These are phyloP conservation scores for Lamprotornis superbus DNA, from an alignment of 2,113 vertebrate species.

Conservation along the genomic window DNA sequence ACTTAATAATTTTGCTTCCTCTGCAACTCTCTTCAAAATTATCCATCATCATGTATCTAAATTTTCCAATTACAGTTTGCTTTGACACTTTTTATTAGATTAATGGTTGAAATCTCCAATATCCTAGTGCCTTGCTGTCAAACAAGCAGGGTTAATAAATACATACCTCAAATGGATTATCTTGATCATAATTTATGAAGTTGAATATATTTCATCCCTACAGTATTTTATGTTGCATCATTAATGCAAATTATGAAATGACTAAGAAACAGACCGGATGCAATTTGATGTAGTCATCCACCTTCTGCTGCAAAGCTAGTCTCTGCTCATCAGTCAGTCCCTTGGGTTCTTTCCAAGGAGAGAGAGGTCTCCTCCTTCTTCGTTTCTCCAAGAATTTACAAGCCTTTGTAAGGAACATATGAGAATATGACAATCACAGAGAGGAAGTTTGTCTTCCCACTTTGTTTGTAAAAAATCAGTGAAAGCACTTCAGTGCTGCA, in stretches of 20 bases:
- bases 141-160: neutral
- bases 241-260: slow-evolving; percentile 43
- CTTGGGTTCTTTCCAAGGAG: slow-evolving; percentile 76
- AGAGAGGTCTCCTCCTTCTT: slow-evolving; percentile 58
- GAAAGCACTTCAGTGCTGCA: neutral
- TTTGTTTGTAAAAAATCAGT: neutral
- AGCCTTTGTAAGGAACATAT: slow-evolving; percentile 67
- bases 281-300: slow-evolving; percentile 81
- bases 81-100: slow-evolving; percentile 38
- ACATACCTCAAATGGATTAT: neutral
- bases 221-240: slow-evolving; percentile 15
- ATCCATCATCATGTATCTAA: neutral
- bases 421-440: neutral
- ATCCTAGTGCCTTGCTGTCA: neutral
- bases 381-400: slow-evolving; percentile 80
- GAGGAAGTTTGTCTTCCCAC: neutral
- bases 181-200: slow-evolving; percentile 3
- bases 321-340: slow-evolving; percentile 81
- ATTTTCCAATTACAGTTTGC: slow-evolving; percentile 31
- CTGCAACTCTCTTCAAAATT: slow-evolving; percentile 4
- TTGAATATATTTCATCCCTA: slow-evolving; percentile 11
- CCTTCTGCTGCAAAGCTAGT: slow-evolving; percentile 80
- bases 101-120: slow-evolving; percentile 10
- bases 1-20: slow-evolving; percentile 19
- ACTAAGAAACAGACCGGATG: slow-evolving; percentile 79